Percentiles rank a stretch among this genome's conserved stretches.
Conservation (phyloP, 2,888 invertebrate genomes). For the Drosophila quinaria region DNA sequence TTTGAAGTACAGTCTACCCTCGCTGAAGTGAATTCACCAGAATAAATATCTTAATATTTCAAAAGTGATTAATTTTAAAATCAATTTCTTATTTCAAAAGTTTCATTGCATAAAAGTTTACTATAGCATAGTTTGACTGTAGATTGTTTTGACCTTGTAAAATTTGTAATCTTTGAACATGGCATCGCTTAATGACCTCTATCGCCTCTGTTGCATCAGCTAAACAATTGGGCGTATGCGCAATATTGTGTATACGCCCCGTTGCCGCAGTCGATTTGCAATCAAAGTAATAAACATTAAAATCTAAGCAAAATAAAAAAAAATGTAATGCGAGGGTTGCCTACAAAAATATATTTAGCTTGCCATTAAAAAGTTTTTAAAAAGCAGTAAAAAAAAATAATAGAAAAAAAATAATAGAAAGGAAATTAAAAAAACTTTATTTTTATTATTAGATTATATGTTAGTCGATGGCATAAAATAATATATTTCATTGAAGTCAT, state of each 20-base stretch:
- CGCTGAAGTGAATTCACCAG: not conserved
- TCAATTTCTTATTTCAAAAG: not conserved
- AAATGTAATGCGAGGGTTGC: not conserved
- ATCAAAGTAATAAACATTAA: not conserved
- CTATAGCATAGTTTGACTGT: too few species aligned
- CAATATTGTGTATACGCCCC: slow-evolving; percentile 13
- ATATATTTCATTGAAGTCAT: too few species aligned
- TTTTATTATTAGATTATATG: too few species aligned
- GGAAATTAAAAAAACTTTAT: too few species aligned
- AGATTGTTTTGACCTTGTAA: not conserved
- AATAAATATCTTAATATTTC: not conserved
- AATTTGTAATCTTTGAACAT: not conserved
- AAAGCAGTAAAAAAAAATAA: not conserved
- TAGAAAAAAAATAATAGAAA: too few species aligned
- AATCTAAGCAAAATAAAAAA: not conserved
- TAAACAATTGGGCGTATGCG: slow-evolving; percentile 4
- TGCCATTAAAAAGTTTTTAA: not conserved
- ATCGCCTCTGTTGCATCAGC: not conserved
- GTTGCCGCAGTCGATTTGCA: not conserved
- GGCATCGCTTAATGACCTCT: not conserved
- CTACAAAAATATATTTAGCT: not conserved
- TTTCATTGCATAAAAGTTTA: not conserved
- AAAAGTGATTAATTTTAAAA: not conserved
- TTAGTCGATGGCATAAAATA: too few species aligned
- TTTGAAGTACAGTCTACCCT: not conserved